phyloP scores from a whole-genome alignment of 2,113 vertebrate species.

The Hippopotamus amphibius region DNA sequence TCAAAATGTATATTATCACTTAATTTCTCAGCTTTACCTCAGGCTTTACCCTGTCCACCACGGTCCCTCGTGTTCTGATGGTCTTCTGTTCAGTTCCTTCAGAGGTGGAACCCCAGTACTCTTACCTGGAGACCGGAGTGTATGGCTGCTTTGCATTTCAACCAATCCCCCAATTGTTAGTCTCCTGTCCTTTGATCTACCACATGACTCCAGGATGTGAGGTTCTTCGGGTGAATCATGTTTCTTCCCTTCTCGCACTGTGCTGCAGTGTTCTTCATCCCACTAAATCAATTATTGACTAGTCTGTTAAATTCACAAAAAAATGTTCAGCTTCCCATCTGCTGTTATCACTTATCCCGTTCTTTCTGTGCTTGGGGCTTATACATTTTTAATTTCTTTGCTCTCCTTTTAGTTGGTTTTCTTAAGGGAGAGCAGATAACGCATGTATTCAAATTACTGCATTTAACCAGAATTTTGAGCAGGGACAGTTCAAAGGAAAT shows the following conservation, averaged over 20 bases:
- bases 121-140: background rate
- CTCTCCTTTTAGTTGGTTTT: background rate
- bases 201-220: background rate
- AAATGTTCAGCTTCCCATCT: background rate
- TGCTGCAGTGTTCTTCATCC: background rate
- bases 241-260: background rate
- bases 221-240: background rate
- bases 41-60: background rate
- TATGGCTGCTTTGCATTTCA: background rate
- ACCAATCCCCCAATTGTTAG: background rate
- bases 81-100: background rate
- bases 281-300: background rate
- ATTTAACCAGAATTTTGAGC: background rate
- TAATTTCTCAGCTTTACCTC: background rate
- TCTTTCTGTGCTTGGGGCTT: background rate
- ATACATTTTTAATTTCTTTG: background rate
- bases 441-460: background rate
- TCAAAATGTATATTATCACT: background rate
- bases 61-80: background rate
- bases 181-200: background rate
- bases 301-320: background rate
- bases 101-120: background rate
- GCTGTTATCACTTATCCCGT: background rate
- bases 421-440: background rate
- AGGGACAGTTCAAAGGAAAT: background rate